Evolutionary conservation across 1,140 invertebrate species (phyloP).

Genomic region (Hyphantria cunea): DNA sequence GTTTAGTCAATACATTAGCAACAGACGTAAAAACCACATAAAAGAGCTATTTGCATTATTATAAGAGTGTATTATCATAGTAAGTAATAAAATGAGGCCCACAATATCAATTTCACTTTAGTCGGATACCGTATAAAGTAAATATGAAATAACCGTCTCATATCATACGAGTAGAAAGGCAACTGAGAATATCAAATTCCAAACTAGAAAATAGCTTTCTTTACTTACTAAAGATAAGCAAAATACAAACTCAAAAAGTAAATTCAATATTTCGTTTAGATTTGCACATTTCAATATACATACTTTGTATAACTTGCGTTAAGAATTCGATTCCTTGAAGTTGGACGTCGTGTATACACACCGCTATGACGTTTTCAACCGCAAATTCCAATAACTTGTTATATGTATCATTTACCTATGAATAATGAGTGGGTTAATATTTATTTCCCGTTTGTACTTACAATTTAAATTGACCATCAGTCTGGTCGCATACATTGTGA

Average conservation of each 20-base stretch:
- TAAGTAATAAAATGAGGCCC: too few relatives aligned
- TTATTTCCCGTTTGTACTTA: constrained; percentile 55
- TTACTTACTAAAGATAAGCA: not conserved
- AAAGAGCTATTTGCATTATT: too few relatives aligned
- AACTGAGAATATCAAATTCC: constrained; percentile 28
- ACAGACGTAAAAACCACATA: too few relatives aligned
- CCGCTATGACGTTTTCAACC: constrained; percentile 52
- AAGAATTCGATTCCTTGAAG: too few relatives aligned
- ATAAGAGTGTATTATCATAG: too few relatives aligned
- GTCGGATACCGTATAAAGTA: not conserved
- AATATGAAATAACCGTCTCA: constrained; percentile 19
- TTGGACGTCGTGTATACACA: constrained; percentile 24
- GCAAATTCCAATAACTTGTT: constrained; percentile 47
- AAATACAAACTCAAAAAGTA: too few relatives aligned
- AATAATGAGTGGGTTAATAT: constrained; percentile 50
- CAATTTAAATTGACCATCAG: constrained; percentile 24
- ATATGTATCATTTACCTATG: constrained; percentile 40
- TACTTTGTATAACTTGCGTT: not conserved
- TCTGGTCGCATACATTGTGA: constrained; percentile 20
- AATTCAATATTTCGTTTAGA: too few relatives aligned
- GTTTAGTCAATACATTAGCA: too few relatives aligned
- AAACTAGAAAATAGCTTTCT: constrained; percentile 11
- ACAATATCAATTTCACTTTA: not conserved
- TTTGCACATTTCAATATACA: not conserved
- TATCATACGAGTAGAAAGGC: constrained; percentile 16